These are phyloP conservation scores for Lophura nycthemera DNA, from an alignment of 2,113 vertebrate species.

Conservation along the genomic window DNA sequence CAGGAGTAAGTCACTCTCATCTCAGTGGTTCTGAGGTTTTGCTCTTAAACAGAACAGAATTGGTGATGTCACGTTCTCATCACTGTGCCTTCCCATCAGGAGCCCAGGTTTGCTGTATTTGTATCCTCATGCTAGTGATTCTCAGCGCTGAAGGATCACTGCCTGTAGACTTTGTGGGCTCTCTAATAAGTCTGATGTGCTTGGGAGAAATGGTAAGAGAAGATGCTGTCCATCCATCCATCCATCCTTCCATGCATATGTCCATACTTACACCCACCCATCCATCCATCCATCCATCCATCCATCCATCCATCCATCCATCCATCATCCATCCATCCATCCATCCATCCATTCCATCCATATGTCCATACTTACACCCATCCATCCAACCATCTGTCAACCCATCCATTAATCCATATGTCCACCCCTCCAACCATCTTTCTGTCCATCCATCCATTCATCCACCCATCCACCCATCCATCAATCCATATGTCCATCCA, in stretches of 20 bases:
- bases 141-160: neutral
- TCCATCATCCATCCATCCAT: neutral
- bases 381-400: neutral
- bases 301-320: neutral
- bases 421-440: too few species aligned
- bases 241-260: too few species aligned
- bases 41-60: neutral
- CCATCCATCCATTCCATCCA: neutral
- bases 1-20: neutral
- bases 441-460: neutral
- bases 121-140: too few species aligned
- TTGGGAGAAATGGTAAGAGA: neutral
- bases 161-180: neutral
- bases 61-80: neutral
- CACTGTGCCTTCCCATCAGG: neutral
- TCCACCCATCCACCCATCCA: neutral
- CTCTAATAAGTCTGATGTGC: neutral
- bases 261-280: too few species aligned
- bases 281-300: neutral
- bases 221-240: too few species aligned
- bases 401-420: too few species aligned
- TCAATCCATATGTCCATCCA: too few species aligned
- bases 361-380: neutral
- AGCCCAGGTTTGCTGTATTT: neutral
- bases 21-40: neutral